phyloP scores from a whole-genome alignment of 2,797 vertebrate genomes.

The Anabas testudineus region DNA sequence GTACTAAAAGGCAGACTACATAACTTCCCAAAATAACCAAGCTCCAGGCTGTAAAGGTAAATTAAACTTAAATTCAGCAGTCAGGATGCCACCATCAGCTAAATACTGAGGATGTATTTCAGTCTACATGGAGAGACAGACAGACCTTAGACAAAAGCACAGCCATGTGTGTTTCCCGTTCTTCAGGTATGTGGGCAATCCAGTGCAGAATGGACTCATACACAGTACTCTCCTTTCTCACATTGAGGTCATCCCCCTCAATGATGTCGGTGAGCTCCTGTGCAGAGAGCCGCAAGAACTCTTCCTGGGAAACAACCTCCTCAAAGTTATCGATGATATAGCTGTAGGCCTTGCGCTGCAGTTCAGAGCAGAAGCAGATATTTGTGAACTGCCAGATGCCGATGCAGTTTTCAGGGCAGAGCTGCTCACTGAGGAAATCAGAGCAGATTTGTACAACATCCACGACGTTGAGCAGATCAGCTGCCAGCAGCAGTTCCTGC shows the following conservation, averaged over 20 bases:
- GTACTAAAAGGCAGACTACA: too few relatives aligned
- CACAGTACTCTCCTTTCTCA: slow-evolving; percentile 72
- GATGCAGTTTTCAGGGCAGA: slow-evolving; percentile 85
- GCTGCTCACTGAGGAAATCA: slow-evolving; percentile 79
- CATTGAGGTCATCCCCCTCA: slow-evolving; percentile 84
- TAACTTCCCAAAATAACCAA: not conserved
- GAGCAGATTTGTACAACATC: slow-evolving; percentile 80
- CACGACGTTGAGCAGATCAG: slow-evolving; percentile 83
- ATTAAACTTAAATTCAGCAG: too few relatives aligned
- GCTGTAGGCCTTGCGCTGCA: slow-evolving; percentile 75
- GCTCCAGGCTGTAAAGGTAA: too few relatives aligned
- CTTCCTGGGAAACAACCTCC: slow-evolving; percentile 71
- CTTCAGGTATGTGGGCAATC: slow-evolving; percentile 31
- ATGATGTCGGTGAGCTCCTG: slow-evolving; percentile 80
- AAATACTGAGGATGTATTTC: not conserved
- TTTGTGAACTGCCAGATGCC: slow-evolving; percentile 83
- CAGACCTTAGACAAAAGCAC: slow-evolving; percentile 61
- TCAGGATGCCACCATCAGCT: too few relatives aligned
- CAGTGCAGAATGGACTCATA: slow-evolving; percentile 56
- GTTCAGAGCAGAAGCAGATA: slow-evolving; percentile 62
- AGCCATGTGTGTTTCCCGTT: slow-evolving; percentile 11
- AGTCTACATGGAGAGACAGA: not conserved
- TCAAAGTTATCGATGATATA: slow-evolving; percentile 87
- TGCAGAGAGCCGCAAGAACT: slow-evolving; percentile 74
- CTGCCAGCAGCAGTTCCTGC: slow-evolving; percentile 77